Conservation (phyloP, 92 coral and sea anemone genomes). For the Metridium senile region DNA sequence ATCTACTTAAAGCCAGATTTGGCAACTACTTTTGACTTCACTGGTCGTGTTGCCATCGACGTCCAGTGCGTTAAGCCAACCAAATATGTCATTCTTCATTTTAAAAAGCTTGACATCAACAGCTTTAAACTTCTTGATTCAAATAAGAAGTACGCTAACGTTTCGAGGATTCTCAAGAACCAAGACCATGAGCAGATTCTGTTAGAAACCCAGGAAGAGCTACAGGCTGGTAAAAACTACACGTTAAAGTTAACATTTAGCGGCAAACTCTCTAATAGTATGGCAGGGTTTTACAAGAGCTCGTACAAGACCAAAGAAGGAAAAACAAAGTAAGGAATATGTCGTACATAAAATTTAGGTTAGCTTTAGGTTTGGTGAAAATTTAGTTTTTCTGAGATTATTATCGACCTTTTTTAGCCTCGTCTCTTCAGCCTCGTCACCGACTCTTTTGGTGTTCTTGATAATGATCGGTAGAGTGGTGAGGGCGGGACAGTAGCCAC, state of each 20-base stretch:
- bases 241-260: conserved; percentile 63
- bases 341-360: background rate
- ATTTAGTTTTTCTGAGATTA: no score
- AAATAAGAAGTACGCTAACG: conserved; percentile 47
- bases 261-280: conserved; percentile 71
- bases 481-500: no score
- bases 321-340: conserved; percentile 64
- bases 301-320: conserved; percentile 91
- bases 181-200: conserved; percentile 78
- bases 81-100: conserved; percentile 63
- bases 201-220: conserved; percentile 59
- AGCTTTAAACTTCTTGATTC: conserved; percentile 38
- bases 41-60: conserved; percentile 63
- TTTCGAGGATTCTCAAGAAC: conserved; percentile 60
- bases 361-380: no score
- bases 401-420: no score
- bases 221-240: conserved; percentile 59
- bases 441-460: no score
- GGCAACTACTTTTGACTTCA: conserved; percentile 50
- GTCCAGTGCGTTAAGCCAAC: conserved; percentile 61
- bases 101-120: conserved; percentile 52
- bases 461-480: no score
- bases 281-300: conserved; percentile 97
- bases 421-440: no score
- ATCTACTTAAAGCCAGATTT: conserved; percentile 74